phyloP scores from a whole-genome alignment of 2,113 vertebrate genomes.

The Eubucco bourcierii region DNA sequence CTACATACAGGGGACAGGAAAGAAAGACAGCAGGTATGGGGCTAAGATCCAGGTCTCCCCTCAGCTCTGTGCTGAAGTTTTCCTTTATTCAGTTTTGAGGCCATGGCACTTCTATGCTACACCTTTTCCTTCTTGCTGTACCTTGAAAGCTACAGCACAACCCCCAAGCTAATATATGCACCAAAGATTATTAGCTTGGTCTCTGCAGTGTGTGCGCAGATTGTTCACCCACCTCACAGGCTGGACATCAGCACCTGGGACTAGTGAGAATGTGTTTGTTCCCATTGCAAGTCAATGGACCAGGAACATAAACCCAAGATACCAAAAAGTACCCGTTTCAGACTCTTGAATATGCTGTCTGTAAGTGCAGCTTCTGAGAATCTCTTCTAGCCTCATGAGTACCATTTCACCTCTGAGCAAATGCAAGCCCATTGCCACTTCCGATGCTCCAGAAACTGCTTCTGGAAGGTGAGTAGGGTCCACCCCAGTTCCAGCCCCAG shows the following conservation, averaged over 20 bases:
- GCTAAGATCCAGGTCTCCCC: not conserved
- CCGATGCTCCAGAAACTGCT: slow-evolving; percentile 17
- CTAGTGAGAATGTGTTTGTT: not conserved
- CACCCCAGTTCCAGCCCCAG: not conserved
- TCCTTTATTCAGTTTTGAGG: not conserved
- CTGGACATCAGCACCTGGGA: not conserved
- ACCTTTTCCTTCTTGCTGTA: not conserved
- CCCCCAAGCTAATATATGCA: not conserved
- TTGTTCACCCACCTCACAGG: not conserved
- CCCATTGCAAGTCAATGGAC: not conserved
- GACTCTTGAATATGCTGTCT: not conserved
- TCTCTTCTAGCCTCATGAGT: slow-evolving; percentile 10
- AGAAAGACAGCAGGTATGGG: not conserved
- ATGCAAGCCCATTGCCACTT: not conserved
- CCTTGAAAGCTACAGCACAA: not conserved
- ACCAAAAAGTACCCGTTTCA: not conserved
- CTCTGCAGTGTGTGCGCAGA: accelerated
- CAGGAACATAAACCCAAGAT: not conserved
- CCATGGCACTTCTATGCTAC: not conserved
- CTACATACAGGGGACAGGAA: not conserved
- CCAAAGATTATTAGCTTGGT: not conserved
- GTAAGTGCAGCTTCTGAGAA: not conserved
- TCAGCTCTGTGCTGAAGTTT: not conserved
- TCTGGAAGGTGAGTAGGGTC: not conserved
- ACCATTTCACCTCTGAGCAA: slow-evolving; percentile 1